Base-by-base conservation (phyloP, 1,140 invertebrate species). In the Palaemon carinicauda region DNA sequence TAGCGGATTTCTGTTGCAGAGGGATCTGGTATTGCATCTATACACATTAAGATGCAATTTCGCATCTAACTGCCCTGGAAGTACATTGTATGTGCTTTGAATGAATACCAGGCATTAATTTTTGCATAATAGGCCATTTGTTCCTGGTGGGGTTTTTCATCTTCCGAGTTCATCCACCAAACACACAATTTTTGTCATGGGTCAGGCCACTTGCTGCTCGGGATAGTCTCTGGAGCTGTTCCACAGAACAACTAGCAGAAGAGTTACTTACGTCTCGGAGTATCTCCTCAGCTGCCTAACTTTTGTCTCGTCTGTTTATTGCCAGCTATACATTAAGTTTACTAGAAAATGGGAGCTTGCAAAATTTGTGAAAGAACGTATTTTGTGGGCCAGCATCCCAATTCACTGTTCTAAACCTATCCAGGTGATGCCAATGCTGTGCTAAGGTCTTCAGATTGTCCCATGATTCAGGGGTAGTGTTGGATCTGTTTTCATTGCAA, bases 31-130 rank as follows among this genome's bases (percentile, higher is more conserved):
- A 74, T 41, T 7, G 71, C 71, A 74, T 74, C 71, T 31, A 74
- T 74, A 74, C 15, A 1, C 10, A 19, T 41, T 41, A 74, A 74
- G 3, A 74, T 74, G 27, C 71, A 7, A 31, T n/a, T 0, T 10
- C 71, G 21, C 71, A 74, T n/a, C 10, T 12, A 15, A 19, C 27
- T 31, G 33, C 1, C 71, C 71, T 74, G 27, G 27, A 74, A 0
- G 71, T 74, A 74, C 71, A 74, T n/a, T 74, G 71, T 74, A 41
- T 74, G 71, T 9, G 71, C 24, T 21, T 27, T 74, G 33, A 74
- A 74, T 74, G 33, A 3, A 41, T 41, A 41, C 33, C 33, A 41
- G 33, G 71, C 33, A 74, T 74, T n/a, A 2, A 31, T 41, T 31
- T 27, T 41, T 74, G 71, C 71, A 74, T 19, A 74, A 74, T 74